Conservation (phyloP, 2,888 invertebrate genomes). For the Helleia helle region DNA sequence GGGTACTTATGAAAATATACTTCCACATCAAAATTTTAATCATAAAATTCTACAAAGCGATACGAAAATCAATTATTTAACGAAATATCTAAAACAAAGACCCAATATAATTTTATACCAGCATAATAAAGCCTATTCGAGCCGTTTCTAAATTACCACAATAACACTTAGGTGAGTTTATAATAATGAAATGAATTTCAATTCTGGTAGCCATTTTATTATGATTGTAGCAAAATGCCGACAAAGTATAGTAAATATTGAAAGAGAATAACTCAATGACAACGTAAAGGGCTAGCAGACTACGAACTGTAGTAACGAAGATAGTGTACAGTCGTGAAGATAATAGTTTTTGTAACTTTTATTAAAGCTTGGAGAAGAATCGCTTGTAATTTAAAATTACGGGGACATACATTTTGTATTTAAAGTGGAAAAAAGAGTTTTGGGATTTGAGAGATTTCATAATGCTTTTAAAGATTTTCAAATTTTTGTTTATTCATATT, state of each 20-base stretch:
- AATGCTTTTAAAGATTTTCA: no score
- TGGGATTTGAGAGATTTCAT: no score
- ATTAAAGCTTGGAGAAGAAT: no score
- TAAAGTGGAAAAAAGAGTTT: no score
- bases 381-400: no score
- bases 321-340: background rate
- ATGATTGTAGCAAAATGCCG: conserved; percentile 8
- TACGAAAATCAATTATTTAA: background rate
- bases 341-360: background rate
- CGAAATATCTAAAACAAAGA: background rate
- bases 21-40: no score
- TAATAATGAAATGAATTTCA: background rate
- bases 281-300: conserved; percentile 30
- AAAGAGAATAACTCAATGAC: conserved; percentile 37
- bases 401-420: no score
- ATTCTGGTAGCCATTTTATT: conserved; percentile 5
- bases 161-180: background rate
- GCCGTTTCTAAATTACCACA: background rate
- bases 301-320: background rate
- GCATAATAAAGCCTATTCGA: background rate
- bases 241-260: conserved; percentile 11
- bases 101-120: background rate
- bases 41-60: no score
- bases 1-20: no score
- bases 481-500: no score